Conservation (phyloP, 2,113 vertebrate species). For the Toxostoma redivivum region DNA sequence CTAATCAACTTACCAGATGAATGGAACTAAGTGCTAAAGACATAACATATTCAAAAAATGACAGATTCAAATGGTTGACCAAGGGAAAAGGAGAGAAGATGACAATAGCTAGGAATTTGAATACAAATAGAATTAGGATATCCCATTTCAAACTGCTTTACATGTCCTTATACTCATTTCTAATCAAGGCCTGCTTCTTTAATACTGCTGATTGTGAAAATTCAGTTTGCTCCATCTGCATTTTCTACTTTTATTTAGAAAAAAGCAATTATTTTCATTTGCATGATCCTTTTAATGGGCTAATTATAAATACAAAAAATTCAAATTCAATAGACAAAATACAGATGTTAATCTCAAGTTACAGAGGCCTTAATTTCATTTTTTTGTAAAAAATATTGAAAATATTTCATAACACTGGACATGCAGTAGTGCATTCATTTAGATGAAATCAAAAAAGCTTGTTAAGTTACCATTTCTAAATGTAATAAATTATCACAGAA, state of each 20-base stretch:
- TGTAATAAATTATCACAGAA: not conserved
- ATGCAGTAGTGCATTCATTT: not conserved
- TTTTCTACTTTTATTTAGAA: not conserved
- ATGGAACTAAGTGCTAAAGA: not conserved
- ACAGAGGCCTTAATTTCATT: not conserved
- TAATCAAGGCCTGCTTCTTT: not conserved
- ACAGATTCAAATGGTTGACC: not conserved
- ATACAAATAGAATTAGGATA: not conserved
- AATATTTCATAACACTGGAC: not conserved
- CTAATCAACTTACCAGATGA: not conserved
- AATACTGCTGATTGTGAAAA: rapidly evolving
- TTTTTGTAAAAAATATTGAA: not conserved
- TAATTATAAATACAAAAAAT: not conserved
- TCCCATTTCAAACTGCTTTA: not conserved
- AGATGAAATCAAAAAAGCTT: not conserved
- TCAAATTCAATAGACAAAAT: not conserved
- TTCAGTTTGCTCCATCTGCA: not conserved
- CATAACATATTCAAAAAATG: not conserved
- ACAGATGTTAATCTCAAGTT: not conserved
- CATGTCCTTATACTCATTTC: not conserved
- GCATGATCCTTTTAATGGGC: not conserved
- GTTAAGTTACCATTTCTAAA: not conserved
- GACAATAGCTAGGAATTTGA: not conserved
- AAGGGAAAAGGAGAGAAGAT: not conserved
- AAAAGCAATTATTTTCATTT: not conserved